A percentile compares a stretch with the other conserved stretches of the same genome.
phyloP scores from a whole-genome alignment of 1,140 invertebrate genomes.

The Amphibalanus amphitrite region DNA sequence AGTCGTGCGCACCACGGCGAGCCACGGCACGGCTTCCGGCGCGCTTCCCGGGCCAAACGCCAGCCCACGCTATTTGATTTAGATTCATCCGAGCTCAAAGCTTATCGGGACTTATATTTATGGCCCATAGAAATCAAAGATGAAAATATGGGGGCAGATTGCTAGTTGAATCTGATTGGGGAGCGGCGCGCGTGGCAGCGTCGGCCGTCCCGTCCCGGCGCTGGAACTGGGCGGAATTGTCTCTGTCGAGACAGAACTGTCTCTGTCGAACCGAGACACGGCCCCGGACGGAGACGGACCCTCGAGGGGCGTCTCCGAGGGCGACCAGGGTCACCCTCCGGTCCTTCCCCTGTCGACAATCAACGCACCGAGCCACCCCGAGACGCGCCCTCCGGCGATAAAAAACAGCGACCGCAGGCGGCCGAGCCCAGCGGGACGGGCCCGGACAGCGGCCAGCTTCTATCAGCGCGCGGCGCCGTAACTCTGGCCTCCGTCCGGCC shows the following conservation, averaged over 20 bases:
- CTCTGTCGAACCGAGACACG: no score
- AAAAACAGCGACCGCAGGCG: background rate
- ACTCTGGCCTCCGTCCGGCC: background rate
- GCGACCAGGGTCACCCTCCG: background rate
- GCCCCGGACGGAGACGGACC: no score
- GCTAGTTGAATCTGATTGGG: background rate
- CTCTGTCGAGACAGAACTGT: no score
- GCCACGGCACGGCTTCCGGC: no score
- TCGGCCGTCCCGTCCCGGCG: background rate
- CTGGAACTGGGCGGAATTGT: background rate
- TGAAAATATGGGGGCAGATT: slow-evolving; percentile 1
- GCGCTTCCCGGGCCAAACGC: background rate
- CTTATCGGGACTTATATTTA: background rate
- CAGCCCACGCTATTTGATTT: background rate
- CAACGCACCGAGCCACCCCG: background rate
- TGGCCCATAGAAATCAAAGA: background rate
- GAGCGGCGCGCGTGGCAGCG: no score
- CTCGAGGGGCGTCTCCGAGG: no score
- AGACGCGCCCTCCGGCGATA: background rate
- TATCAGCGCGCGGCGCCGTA: background rate
- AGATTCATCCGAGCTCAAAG: background rate
- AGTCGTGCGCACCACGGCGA: background rate
- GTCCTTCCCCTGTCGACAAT: background rate
- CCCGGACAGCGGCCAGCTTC: background rate
- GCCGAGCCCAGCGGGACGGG: background rate